Base-by-base conservation (phyloP, 2,888 invertebrate species). In the Rotaria socialis region DNA sequence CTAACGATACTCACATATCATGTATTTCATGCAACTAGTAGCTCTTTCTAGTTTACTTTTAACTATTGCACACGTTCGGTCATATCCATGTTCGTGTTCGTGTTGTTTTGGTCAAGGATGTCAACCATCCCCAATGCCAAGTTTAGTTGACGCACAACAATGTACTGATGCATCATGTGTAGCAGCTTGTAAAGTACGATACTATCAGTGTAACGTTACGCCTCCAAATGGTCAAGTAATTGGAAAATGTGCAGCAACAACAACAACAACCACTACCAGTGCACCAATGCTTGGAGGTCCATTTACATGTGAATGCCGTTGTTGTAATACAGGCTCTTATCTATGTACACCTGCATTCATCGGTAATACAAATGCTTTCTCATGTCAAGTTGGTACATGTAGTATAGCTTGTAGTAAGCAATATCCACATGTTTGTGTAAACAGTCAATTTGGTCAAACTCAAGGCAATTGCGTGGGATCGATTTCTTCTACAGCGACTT, bases 381-480 rank as follows among this genome's bases (percentile, higher is more conserved):
- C 67, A 67, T 67, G 67, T 67, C 27, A 27, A 67, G 16, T 16
- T 67, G 16, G 67, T 35, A 35, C 67, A 27, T 67, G 67, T 35
- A 67, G 67, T 67, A 67, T 67, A 27, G 67, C 67, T 35, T 67
- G 67, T 19, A 27, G 14, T 27, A 67, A 67, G 4, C 67, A 35
- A 67, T 67, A 67, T 67, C 67, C 67, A 35, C 11, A 67, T 67
- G 35, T 67, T 35, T 67, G 67, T 67, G 67, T 67, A 35, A 67
- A 67, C 35, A 67, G 35, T 35, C 27, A 67, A 14, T 16, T 35
- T 16, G 67, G 67, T 67, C 67, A 67, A 67, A 67, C 67, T 16
- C 67, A 67, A 67, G 67, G 67, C 35, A 35, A 14, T 16, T 67
- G 67, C 14, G 4, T 35, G 16, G 67, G 16, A 35, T 3, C 14